Percentiles rank a stretch among this genome's conserved stretches.
Conservation (phyloP, 2,888 invertebrate species). For the Incurvaria masculella region DNA sequence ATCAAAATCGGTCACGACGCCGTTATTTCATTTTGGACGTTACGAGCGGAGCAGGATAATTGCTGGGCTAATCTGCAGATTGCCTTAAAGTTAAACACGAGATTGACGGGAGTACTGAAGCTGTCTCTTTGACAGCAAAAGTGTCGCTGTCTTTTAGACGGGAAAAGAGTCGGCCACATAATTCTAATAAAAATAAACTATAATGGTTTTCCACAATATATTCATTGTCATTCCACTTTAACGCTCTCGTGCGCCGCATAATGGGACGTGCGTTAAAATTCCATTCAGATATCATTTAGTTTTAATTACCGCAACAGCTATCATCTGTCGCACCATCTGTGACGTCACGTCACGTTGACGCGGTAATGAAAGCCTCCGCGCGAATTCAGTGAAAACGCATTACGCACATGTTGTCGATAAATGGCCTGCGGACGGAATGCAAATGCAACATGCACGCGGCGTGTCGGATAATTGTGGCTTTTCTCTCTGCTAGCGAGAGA, state of each 20-base stretch:
- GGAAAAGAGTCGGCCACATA: too few relatives aligned
- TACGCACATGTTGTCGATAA: background rate
- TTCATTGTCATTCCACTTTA: too few relatives aligned
- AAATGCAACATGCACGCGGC: background rate
- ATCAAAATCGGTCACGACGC: too few relatives aligned
- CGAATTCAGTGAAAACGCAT: slow-evolving; percentile 8
- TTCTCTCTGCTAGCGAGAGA: too few relatives aligned
- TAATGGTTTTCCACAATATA: background rate
- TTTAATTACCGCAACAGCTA: background rate
- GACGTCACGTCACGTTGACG: slow-evolving; percentile 28
- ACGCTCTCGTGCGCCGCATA: background rate
- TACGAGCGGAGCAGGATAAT: too few relatives aligned
- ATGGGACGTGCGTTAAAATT: background rate
- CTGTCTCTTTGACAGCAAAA: too few relatives aligned
- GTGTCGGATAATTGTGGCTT: background rate
- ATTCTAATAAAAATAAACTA: too few relatives aligned
- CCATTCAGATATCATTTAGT: background rate
- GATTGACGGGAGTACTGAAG: too few relatives aligned
- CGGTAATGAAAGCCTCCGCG: slow-evolving; percentile 21
- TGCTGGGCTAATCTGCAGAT: too few relatives aligned
- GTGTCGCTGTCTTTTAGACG: too few relatives aligned
- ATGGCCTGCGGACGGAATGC: background rate
- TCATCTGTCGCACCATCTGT: slow-evolving; percentile 12
- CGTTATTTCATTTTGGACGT: too few relatives aligned
- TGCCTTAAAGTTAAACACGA: too few relatives aligned